Evolutionary conservation across 2,113 vertebrate genomes (phyloP), one percentile per base, ranked within the genome.

Genomic region (Cottus gobio): DNA sequence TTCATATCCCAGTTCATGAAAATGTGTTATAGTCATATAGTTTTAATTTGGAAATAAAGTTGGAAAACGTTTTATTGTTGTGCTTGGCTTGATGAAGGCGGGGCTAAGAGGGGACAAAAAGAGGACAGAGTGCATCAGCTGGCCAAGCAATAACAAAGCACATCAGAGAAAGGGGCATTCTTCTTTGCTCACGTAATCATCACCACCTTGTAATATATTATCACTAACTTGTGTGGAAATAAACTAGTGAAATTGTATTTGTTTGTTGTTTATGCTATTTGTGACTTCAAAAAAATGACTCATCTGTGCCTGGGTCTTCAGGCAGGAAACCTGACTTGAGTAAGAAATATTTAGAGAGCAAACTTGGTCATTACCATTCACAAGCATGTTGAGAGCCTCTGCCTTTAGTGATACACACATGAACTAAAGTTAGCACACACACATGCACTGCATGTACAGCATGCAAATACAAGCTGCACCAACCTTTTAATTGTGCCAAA

Each of bases 41-140:
- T 71, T 71, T 79, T 71, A 79, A 64, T 71, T 64, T 79, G 68
- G 44, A 66, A 48, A 13, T 18, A n/a, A 18, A n/a, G 24, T 65
- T 16, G 20, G 31, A 13, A 48, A 20, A 26, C 5, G 30, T 56
- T 24, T 0, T 11, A 42, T 31, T 37, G 3, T 13, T 44, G 5
- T 68, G n/a, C 1, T 3, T 2, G 44, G 4, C 71, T 84, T 70
- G 57, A 58, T 0, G 5, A 2, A 63, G 70, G 70, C 9, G 7
- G 63, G 1, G 36, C 77, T 63, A 58, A 50, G 0, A 20, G 18
- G 48, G 69, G 48, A 11, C 37, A 30, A 58, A n/a, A 15, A 11
- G 11, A 50, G 82, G 76, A 16, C 48, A 52, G 4, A 30, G 10
- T 65, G 50, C 44, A 66, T 44, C 8, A 36, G 7, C 12, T 71